phyloP scores from a whole-genome alignment of 2,888 invertebrate genomes.

The Drosophila histrio region DNA sequence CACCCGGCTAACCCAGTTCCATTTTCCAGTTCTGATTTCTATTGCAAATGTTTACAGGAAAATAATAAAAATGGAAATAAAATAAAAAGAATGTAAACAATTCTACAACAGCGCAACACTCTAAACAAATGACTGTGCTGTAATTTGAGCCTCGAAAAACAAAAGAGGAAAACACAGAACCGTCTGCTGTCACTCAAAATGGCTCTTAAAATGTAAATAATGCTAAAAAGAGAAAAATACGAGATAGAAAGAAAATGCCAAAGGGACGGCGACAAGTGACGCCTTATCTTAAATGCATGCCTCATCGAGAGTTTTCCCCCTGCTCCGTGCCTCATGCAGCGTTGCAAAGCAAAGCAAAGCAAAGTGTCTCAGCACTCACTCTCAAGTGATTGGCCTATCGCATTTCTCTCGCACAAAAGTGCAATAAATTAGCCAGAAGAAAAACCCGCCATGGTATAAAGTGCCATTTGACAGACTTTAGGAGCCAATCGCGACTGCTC shows the following conservation, averaged over 20 bases:
- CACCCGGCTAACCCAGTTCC: slow-evolving; percentile 74
- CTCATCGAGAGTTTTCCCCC: slow-evolving; percentile 36
- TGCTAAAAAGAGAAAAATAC: slow-evolving; percentile 55
- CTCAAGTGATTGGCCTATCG: slow-evolving; percentile 74
- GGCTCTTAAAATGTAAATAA: slow-evolving; percentile 74
- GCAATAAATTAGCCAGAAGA: slow-evolving; percentile 16
- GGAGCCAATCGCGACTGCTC: slow-evolving; percentile 35
- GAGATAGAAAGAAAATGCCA: slow-evolving; percentile 42
- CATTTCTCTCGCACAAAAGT: slow-evolving; percentile 53
- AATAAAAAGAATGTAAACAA: slow-evolving; percentile 51
- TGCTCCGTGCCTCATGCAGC: background rate
- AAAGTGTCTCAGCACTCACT: slow-evolving; percentile 69
- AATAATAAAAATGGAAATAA: slow-evolving; percentile 17
- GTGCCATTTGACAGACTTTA: slow-evolving; percentile 16
- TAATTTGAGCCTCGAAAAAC: slow-evolving; percentile 54
- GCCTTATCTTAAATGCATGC: slow-evolving; percentile 79
- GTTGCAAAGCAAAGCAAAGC: too few relatives aligned
- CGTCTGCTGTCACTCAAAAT: slow-evolving; percentile 58
- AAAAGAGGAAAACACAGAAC: slow-evolving; percentile 5
- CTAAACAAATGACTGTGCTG: slow-evolving; percentile 52
- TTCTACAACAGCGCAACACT: slow-evolving; percentile 31
- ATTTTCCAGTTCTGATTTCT: slow-evolving; percentile 49
- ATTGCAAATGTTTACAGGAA: slow-evolving; percentile 69
- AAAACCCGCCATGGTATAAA: slow-evolving; percentile 22
- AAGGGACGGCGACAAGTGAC: slow-evolving; percentile 66